Evolutionary conservation across 1,140 invertebrate genomes (phyloP), one percentile per base, ranked within the genome.

Genomic region (Anagrus nilaparvatae): DNA sequence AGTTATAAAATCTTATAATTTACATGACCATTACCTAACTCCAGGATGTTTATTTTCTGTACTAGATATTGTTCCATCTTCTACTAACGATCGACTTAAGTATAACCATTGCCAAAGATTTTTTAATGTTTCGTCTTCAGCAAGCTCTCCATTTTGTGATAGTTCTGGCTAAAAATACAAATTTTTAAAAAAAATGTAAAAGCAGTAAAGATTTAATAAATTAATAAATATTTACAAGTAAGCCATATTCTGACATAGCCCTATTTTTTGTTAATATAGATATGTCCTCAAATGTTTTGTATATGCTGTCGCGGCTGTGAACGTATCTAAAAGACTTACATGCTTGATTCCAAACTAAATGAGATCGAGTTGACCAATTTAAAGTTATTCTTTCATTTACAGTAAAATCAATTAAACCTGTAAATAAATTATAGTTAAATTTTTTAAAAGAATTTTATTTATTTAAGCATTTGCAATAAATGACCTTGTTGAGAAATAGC

Each of bases 361-460:
- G 74, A 18, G 78, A 81, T 32, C 71, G 66, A 9, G 80, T 72
- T 5, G 80, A 80, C 80, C 82, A 87, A 61, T 83, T 81, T 41
- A 89, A 59, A 21, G 85, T 84, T 49, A 89, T 87, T 54, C 86
- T 73, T 64, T 91, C 86, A 58, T 77, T 79, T 29, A 90, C 79
- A 10, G 72, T 77, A 52, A 81, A 81, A 70, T 89, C 86, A 4
- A 67, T 71, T 2, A 87, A 59, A 40, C 74, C 77, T 76, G 48
- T 51, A 65, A 67, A 46, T 23, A 50, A 39, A 25, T 33, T 7
- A 33, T n/a, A n/a, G n/a, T n/a, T n/a, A n/a, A n/a, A n/a, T 3
- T 35, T 23, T 8, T 8, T n/a, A 30, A 2, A 7, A 6, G 27
- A 18, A 39, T 12, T 25, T 27, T 28, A 13, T 12, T 13, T 10